Evolutionary conservation across 2,113 vertebrate genomes (phyloP).

Genomic region (Atherinomorus stipes): DNA sequence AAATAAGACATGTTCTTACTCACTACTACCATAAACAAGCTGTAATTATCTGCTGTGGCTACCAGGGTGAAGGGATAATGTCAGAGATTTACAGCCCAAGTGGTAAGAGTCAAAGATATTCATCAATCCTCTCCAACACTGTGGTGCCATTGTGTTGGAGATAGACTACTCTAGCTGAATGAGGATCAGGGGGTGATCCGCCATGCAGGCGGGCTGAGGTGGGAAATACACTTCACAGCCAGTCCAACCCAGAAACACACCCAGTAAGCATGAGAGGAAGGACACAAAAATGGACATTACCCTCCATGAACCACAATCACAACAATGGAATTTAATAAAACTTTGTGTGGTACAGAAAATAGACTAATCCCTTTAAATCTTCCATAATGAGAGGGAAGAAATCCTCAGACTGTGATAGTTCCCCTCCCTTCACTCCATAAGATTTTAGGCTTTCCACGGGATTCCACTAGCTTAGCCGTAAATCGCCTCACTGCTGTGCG

Average conservation of each 20-base stretch:
- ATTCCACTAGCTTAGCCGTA: slow-evolving; percentile 81
- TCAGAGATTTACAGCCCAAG: slow-evolving; percentile 78
- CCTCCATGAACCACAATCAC: slow-evolving; percentile 55
- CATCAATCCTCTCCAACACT: slow-evolving; percentile 66
- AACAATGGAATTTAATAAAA: slow-evolving; percentile 78
- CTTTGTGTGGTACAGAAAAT: slow-evolving; percentile 75
- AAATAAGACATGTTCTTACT: slow-evolving; percentile 70
- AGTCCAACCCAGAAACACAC: slow-evolving; percentile 21
- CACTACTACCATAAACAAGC: slow-evolving; percentile 76
- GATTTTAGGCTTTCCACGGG: slow-evolving; percentile 81
- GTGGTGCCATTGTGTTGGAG: slow-evolving; percentile 60
- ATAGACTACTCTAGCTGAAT: slow-evolving; percentile 63
- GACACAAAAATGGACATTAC: slow-evolving; percentile 62
- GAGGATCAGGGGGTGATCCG: slow-evolving; percentile 69
- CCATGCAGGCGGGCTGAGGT: slow-evolving; percentile 54
- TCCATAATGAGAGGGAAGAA: slow-evolving; percentile 78
- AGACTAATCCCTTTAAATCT: slow-evolving; percentile 80
- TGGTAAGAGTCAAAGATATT: slow-evolving; percentile 71
- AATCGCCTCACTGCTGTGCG: slow-evolving; percentile 77
- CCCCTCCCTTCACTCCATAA: slow-evolving; percentile 77
- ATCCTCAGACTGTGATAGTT: slow-evolving; percentile 82
- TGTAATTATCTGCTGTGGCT: slow-evolving; percentile 74
- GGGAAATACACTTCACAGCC: slow-evolving; percentile 37
- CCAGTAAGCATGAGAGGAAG: slow-evolving; percentile 28
- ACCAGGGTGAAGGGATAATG: slow-evolving; percentile 69